Percentiles rank a stretch among this genome's conserved stretches.
Conservation (phyloP, 2,888 invertebrate species). For the Sesia bembeciformis region DNA sequence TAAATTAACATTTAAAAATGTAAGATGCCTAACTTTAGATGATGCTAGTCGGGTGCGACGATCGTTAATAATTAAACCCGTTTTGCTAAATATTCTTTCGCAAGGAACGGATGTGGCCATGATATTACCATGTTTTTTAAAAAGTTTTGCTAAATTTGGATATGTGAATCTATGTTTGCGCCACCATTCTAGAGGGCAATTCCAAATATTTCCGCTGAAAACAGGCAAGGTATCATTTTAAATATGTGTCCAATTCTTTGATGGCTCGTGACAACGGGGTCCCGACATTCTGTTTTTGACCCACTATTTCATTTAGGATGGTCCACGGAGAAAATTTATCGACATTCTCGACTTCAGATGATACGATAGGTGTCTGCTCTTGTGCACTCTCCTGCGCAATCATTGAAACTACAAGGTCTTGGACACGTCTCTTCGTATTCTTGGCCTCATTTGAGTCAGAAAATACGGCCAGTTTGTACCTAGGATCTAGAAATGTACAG, state of each 20-base stretch:
- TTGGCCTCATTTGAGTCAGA: no score
- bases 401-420: not conserved
- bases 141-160: conserved; percentile 10
- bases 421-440: no score
- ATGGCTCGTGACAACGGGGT: conserved; percentile 14
- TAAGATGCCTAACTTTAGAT: no score
- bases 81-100: no score
- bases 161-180: conserved; percentile 9
- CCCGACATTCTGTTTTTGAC: conserved; percentile 4
- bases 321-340: not conserved
- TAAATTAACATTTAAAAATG: no score
- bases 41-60: no score
- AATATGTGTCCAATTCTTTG: conserved; percentile 11
- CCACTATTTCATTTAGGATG: not conserved
- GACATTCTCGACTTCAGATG: not conserved
- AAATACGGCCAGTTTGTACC: no score
- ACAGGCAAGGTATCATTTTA: conserved; percentile 13
- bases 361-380: not conserved
- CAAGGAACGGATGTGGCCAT: conserved; percentile 7
- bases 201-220: no score
- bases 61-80: no score
- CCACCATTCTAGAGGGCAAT: conserved; percentile 13
- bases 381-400: not conserved
- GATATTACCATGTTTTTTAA: conserved; percentile 3
- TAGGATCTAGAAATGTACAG: no score